phyloP scores from a whole-genome alignment of 2,113 vertebrate species.

The Mormoops blainvillei region DNA sequence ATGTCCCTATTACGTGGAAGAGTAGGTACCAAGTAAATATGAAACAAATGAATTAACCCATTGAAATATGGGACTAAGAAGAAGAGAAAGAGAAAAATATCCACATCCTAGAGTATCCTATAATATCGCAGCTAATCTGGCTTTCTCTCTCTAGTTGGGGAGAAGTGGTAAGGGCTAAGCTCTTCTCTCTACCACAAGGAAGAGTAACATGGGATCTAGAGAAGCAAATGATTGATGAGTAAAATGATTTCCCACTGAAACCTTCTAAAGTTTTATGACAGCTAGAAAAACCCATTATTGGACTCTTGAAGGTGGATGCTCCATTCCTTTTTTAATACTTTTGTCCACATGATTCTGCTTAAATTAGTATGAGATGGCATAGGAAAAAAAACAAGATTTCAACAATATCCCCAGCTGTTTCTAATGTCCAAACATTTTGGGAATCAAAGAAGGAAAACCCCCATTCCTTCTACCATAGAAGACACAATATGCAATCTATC shows the following conservation, averaged over 20 bases:
- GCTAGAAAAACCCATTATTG: not conserved
- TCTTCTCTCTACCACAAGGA: not conserved
- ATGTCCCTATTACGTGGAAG: not conserved
- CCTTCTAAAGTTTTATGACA: not conserved
- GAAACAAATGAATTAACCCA: not conserved
- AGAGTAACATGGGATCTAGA: not conserved
- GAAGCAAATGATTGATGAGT: not conserved
- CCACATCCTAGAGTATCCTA: not conserved
- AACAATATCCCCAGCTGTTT: not conserved
- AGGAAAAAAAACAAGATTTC: not conserved
- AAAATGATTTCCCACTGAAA: not conserved
- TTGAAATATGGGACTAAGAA: not conserved
- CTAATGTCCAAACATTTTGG: not conserved
- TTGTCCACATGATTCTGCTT: not conserved
- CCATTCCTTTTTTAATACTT: not conserved
- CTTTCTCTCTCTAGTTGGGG: not conserved
- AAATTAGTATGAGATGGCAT: not conserved
- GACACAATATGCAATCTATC: not conserved
- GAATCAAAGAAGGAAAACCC: not conserved
- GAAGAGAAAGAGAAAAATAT: not conserved
- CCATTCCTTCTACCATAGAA: not conserved
- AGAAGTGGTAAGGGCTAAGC: not conserved
- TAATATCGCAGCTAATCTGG: not conserved
- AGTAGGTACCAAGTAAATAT: not conserved
- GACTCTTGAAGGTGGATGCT: not conserved